These are phyloP conservation scores for Amphipyra tragopoginis DNA, from an alignment of 2,888 invertebrate genomes.

Conservation along the genomic window DNA sequence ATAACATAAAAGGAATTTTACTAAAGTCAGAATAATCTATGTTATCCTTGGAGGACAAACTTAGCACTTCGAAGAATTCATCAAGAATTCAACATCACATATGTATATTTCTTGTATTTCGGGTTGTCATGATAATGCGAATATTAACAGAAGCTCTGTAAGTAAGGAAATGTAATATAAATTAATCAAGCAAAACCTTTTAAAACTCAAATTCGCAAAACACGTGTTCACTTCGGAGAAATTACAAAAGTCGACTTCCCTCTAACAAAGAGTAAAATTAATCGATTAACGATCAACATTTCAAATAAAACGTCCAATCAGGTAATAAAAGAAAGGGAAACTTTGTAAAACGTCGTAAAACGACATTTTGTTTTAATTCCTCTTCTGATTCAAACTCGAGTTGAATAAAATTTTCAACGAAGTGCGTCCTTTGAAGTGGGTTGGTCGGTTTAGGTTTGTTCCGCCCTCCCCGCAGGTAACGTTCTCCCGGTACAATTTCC, in stretches of 20 bases:
- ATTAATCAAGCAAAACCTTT: conserved; percentile 12
- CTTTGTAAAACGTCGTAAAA: conserved; percentile 56
- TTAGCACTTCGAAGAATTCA: too few species aligned
- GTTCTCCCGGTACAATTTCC: conserved; percentile 35
- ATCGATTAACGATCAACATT: conserved; percentile 53
- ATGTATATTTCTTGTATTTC: too few species aligned
- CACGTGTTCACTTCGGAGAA: conserved; percentile 10
- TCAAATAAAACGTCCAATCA: conserved; percentile 53
- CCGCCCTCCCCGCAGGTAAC: conserved; percentile 47
- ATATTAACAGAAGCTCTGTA: too few species aligned
- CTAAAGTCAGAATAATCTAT: too few species aligned
- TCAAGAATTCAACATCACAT: too few species aligned
- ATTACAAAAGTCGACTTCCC: conserved; percentile 22
- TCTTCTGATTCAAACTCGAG: conserved; percentile 62
- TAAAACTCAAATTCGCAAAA: conserved; percentile 5
- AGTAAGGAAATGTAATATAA: too few species aligned
- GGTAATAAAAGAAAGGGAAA: conserved; percentile 57
- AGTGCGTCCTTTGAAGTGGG: conserved; percentile 65
- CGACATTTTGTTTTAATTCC: conserved; percentile 64
- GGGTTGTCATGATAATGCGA: too few species aligned
- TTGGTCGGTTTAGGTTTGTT: conserved; percentile 47
- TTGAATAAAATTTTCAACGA: conserved; percentile 62
- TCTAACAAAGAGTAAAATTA: conserved; percentile 35
- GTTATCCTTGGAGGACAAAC: too few species aligned
- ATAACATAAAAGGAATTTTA: too few species aligned